Evolutionary conservation across 2,888 invertebrate genomes (phyloP), one percentile per base, ranked within the genome.

Genomic region (Eristalinus sepulchralis): DNA sequence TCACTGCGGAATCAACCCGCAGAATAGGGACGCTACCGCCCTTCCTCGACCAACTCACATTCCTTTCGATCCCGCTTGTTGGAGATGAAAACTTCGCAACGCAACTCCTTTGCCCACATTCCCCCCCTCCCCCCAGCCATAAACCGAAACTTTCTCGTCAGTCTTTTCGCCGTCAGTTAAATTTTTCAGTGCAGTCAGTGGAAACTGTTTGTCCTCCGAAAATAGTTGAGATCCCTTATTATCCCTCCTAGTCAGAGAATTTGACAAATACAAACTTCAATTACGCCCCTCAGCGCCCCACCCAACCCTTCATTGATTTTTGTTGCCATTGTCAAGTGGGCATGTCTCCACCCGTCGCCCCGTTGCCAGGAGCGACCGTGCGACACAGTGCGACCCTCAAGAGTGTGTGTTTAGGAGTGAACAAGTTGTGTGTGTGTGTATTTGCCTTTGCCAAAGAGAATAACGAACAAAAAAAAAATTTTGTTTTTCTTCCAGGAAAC

Each of bases 401-500:
- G 17, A 39, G 47, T 47, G 47, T 47, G 47, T 47, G 47, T 17
- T 47, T 47, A 47, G n/a, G 17, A 20, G 47, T 8, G 47, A 17
- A 47, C 17, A 17, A 47, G 39, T 6, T 47, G 39, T 62, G 17
- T 53, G 60, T 47, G 47, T 34, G 13, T 20, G 9, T 22, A 60
- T 47, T 67, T 47, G 60, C 47, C 8, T 39, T 67, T 36, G 34
- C 20, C 13, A 57, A 10, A 64, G 53, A 60, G 34, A 80, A 67
- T 66, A 63, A 79, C 77, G 72, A 60, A 67, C 64, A 67, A n/a
- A n/a, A n/a, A n/a, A n/a, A n/a, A n/a, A n/a, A n/a, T 39, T 66
- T 72, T 73, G 71, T 68, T 85, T 76, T 75, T 57, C 66, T 90
- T 90, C 55, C 90, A 92, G 92, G 91, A 92, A 90, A 90, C 91